Evolutionary conservation across 2,888 invertebrate species (phyloP).

Genomic region (Trichogramma evanescens): DNA sequence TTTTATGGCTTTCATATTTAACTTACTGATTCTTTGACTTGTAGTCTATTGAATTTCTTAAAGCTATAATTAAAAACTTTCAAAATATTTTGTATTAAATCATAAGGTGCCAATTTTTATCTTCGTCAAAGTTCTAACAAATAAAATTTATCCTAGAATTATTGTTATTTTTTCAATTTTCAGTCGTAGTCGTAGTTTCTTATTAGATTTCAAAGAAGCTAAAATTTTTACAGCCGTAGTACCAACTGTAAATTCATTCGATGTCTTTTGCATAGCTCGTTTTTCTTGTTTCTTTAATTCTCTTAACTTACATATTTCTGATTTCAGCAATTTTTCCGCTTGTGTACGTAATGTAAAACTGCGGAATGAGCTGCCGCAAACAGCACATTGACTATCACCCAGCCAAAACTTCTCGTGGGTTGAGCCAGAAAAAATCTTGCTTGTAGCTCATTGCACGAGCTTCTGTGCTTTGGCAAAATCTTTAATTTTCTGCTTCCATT

Average conservation of each 20-base stretch:
- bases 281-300: constrained; percentile 42
- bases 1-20: too few species aligned
- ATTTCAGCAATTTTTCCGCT: constrained; percentile 49
- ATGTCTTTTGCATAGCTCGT: constrained; percentile 48
- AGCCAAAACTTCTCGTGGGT: too few species aligned
- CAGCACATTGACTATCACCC: constrained; percentile 25
- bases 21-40: too few species aligned
- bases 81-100: not conserved
- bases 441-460: constrained; percentile 22
- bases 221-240: constrained; percentile 10
- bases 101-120: not conserved
- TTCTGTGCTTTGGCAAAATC: constrained; percentile 36
- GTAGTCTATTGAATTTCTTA: too few species aligned
- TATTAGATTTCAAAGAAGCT: not conserved
- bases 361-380: constrained; percentile 48
- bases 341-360: constrained; percentile 28
- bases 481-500: constrained; percentile 50
- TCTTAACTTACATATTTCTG: constrained; percentile 36
- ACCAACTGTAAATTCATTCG: constrained; percentile 42
- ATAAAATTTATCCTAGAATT: too few species aligned
- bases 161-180: not conserved
- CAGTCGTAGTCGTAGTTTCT: not conserved
- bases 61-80: too few species aligned
- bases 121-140: not conserved
- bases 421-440: not conserved